These are phyloP conservation scores for Numida meleagris DNA, from an alignment of 2,113 vertebrate species.

Conservation along the genomic window DNA sequence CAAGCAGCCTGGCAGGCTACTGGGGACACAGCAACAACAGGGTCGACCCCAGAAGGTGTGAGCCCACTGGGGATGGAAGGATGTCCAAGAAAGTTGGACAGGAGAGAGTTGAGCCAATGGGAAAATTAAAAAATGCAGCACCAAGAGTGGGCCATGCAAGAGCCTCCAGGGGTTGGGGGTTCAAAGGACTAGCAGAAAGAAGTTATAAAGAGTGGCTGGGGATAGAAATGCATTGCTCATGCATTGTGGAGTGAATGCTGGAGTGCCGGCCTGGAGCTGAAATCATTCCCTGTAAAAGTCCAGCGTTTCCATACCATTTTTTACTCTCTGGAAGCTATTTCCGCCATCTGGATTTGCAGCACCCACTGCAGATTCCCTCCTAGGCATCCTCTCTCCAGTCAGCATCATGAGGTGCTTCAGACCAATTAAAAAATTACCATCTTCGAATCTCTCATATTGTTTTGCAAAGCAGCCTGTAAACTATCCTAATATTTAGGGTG, in stretches of 20 bases:
- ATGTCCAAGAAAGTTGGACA: background rate
- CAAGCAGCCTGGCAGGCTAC: slow-evolving; percentile 32
- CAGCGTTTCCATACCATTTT: background rate
- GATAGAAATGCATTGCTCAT: background rate
- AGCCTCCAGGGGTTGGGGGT: background rate
- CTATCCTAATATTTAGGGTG: slow-evolving; percentile 59
- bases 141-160: fast-evolving
- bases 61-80: background rate
- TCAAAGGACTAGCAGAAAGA: background rate
- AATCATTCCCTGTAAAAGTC: background rate
- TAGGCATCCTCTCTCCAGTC: background rate
- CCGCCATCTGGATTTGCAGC: background rate
- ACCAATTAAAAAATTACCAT: slow-evolving; percentile 41
- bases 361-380: background rate
- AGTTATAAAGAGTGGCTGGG: background rate
- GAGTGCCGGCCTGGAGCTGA: background rate
- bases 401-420: background rate
- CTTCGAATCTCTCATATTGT: background rate
- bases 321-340: slow-evolving; percentile 7
- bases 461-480: slow-evolving; percentile 46
- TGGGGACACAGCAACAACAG: slow-evolving; percentile 30
- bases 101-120: background rate
- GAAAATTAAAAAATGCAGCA: background rate
- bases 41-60: slow-evolving; percentile 42
- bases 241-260: background rate